Percentiles rank a stretch among this genome's conserved stretches.
These are phyloP conservation scores for Eunapius fragilis DNA, from an alignment of 37 sponge, comb jelly and placozoan genomes.

Conservation along the genomic window DNA sequence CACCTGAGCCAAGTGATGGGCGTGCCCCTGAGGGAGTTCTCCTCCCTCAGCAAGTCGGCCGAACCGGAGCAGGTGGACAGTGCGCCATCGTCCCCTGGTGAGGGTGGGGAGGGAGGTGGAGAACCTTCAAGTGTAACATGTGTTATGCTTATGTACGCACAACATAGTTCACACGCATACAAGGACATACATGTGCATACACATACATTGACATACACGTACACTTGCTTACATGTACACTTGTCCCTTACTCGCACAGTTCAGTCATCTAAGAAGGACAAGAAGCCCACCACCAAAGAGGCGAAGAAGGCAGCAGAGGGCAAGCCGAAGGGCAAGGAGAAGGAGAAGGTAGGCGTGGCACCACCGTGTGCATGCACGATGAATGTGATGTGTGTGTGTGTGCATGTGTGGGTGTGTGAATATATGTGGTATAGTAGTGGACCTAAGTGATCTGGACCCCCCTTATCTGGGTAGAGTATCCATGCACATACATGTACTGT, in stretches of 20 bases:
- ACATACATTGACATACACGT: background rate
- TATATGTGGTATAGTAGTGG: no score
- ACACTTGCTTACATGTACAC: background rate
- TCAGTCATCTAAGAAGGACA: conserved; percentile 11
- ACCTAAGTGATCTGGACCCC: no score
- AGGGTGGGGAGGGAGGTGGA: background rate
- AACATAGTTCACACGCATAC: background rate
- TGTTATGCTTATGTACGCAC: background rate
- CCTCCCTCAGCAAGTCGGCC: background rate
- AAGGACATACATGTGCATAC: no score
- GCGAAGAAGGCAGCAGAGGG: background rate
- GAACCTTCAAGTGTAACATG: background rate
- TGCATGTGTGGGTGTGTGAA: background rate
- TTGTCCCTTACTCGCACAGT: background rate
- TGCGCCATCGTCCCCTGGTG: conserved; percentile 15
- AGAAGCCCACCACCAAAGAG: background rate
- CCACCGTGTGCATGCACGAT: background rate
- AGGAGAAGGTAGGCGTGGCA: background rate
- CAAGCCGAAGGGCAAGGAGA: conserved; percentile 13
- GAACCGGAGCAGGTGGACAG: background rate
- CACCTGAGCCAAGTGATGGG: conserved; percentile 58
- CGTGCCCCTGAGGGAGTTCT: conserved; percentile 37
- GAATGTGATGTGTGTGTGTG: background rate
- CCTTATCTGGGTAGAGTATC: no score
- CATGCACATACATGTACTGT: background rate